Evolutionary conservation across 2,113 vertebrate species (phyloP), one percentile per base, ranked within the genome.

Genomic region (Pavo muticus): DNA sequence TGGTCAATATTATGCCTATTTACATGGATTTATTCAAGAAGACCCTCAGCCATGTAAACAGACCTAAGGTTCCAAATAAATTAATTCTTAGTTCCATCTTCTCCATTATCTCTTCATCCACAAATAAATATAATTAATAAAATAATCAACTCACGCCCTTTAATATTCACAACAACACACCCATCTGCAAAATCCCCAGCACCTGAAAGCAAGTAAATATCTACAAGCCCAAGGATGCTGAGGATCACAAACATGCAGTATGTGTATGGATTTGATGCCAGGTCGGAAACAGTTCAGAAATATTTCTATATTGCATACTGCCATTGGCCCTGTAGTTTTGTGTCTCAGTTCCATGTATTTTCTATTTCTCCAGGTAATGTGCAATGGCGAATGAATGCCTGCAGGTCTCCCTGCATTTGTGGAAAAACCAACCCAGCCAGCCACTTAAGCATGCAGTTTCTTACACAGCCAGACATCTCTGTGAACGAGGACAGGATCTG

Each of bases 401-500:
- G 42, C 6, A 32, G 75, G 79, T 88, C 76, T 85, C 59, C 56
- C 75, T 67, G 25, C 13, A 27, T 59, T 54, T 57, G 27, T 30
- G 37, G 85, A 73, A 30, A 37, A 57, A n/a, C 30, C 45, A 73
- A 59, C 63, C 37, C 54, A 83, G 59, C 48, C 69, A 79, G 54
- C 16, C 60, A 74, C 47, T 91, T 76, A 79, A 69, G 84, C 25
- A 88, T 63, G 69, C 60, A 44, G 24, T 63, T 85, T 39, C 54
- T 80, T 24, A 45, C 60, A 50, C 52, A 79, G 86, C 65, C 76
- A 87, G 96, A 78, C 68, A 44, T 39, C 84, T 39, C 59, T 74
- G 88, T 42, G 69, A 91, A 92, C 39, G 23, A 90, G 64, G 87
- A 56, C 24, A 71, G 90, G 76, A 88, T 35, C 69, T 40, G 50